Base-by-base conservation (phyloP, 1,140 invertebrate species). In the Triops cancriformis region DNA sequence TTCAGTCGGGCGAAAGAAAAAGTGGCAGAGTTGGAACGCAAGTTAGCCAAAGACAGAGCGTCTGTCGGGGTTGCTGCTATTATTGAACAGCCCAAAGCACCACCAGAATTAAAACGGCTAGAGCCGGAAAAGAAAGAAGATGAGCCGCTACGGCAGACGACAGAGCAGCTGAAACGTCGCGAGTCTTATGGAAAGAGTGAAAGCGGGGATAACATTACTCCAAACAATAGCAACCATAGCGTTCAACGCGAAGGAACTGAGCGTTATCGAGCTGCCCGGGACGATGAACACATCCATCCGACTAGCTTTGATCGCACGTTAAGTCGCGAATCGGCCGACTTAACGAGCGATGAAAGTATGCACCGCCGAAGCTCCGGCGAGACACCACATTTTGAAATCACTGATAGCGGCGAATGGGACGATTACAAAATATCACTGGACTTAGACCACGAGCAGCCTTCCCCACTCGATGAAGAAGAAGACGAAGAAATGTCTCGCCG, bases 341-440 rank as follows among this genome's bases (percentile, higher is more conserved):
- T 64, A 23, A 64, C 51, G 51, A 64, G 51, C 51, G 51, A 64
- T 23, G 51, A 64, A 23, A 64, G 51, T 64, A 64, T 64, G 51
- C 51, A 64, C 23, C 51, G 51, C 51, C 51, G 51, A 64, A 64
- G 51, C 18, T 64, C 51, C 1, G 51, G 51, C 51, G 51, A 64
- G 51, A 64, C 51, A 9, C 51, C 51, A 14, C 51, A 64, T 23
- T 64, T 64, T 64, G 51, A 64, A 23, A 64, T 64, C 51, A 64
- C 51, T 26, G 78, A 80, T 75, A 73, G 45, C 14, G 79, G 79
- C 27, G 64, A 73, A 23, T 73, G 76, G 72, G 77, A 76, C 41
- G 26, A 31, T 79, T 26, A 43, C 31, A 45, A 79, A 45, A 28
- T 23, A 18, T 26, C 74, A 26, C 14, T 74, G 23, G 43, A 28